Evolutionary conservation across 2,113 vertebrate genomes (phyloP), one percentile per base, ranked within the genome.

Genomic region (Calcarius ornatus): DNA sequence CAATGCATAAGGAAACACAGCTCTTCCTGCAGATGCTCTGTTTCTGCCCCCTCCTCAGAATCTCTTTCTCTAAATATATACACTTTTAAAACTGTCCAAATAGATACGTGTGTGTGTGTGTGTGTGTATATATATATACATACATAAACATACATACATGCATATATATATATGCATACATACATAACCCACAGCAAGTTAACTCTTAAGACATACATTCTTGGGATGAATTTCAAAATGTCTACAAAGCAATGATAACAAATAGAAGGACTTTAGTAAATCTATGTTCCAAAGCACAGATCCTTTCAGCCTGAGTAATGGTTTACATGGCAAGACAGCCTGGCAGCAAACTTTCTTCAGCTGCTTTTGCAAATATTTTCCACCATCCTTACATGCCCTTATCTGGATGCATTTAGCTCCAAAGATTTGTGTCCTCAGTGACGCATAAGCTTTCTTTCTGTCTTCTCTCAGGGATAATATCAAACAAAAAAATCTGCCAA

Each of bases 321-420:
- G 51, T 63, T 84, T 68, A 64, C 17, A 42, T 6, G 70, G 61
- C 84, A 90, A 77, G 76, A 40, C 23, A 89, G 60, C 53, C 84
- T 73, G 48, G 57, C 66, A 91, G 48, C 63, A 85, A 80, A 69
- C n/a, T 48, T 85, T 51, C 85, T 85, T 76, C 84, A 81, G 51
- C 37, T 71, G 72, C 37, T 89, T 92, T 81, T 89, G 37, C 70
- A 85, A 92, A 84, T 48, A 78, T 77, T 95, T 88, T 91, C 93
- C 69, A 81, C 57, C 65, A 72, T 69, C 31, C n/a, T 83, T 70
- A 75, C 43, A 68, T 71, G 69, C 43, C 65, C 65, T 91, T 94
- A 84, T 71, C 83, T 81, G 83, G 76, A 91, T 43, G 37, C 51
- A 81, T 59, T 69, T 63, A 64, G 65, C 81, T 90, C 24, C 31